A percentile compares a stretch with the other conserved stretches of the same genome.
phyloP scores from a whole-genome alignment of 2,888 invertebrate species.

The Leistus spinibarbis region DNA sequence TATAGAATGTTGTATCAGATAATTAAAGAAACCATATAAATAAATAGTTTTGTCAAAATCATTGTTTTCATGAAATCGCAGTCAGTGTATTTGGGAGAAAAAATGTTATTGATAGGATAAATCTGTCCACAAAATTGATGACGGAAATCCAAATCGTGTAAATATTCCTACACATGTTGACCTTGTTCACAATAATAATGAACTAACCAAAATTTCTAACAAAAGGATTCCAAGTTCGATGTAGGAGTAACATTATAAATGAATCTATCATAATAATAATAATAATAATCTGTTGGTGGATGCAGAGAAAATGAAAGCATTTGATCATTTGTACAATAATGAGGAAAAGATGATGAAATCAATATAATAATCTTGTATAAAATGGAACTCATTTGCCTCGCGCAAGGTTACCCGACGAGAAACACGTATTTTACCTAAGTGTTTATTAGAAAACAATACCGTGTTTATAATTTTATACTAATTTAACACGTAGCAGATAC shows the following conservation, averaged over 20 bases:
- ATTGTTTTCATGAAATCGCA: too few species aligned
- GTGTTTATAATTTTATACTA: conserved; percentile 27
- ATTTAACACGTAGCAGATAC: conserved; percentile 21
- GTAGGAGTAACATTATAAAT: too few species aligned
- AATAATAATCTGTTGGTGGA: background rate
- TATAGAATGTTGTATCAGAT: background rate
- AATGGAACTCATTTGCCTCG: background rate
- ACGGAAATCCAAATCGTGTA: too few species aligned
- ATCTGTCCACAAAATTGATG: too few species aligned
- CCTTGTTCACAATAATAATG: background rate
- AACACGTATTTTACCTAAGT: background rate
- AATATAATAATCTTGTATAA: background rate
- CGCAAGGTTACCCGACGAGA: background rate
- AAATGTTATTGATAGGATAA: too few species aligned
- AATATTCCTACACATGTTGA: background rate
- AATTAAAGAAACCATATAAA: too few species aligned
- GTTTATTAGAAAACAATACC: conserved; percentile 10
- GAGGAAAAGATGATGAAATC: background rate
- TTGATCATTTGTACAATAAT: background rate
- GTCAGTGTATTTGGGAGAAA: too few species aligned
- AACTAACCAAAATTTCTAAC: background rate
- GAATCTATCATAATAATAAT: background rate
- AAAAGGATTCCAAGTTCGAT: background rate
- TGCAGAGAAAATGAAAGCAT: background rate
- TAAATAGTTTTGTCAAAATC: too few species aligned